phyloP scores from a whole-genome alignment of 2,888 invertebrate species.

The Dastarcus helophoroides region DNA sequence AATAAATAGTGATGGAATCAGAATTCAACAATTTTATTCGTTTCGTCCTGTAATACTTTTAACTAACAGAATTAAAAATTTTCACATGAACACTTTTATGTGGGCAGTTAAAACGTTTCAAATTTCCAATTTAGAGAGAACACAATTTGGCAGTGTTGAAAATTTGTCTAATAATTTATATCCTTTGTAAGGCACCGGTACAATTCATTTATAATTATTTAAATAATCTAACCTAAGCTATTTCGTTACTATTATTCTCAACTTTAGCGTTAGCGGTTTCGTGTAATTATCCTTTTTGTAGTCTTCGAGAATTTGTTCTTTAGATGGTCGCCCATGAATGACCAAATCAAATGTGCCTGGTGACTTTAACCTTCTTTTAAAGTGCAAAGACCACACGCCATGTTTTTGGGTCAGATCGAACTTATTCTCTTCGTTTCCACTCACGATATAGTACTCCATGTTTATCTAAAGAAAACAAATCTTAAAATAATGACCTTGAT shows the following conservation, averaged over 20 bases:
- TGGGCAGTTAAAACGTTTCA: neutral
- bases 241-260: slow-evolving; percentile 41
- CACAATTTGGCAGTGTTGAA: slow-evolving; percentile 2
- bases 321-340: slow-evolving; percentile 40
- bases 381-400: slow-evolving; percentile 49
- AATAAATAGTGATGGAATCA: neutral
- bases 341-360: slow-evolving; percentile 44
- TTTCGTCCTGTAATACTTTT: too few relatives aligned
- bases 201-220: too few relatives aligned
- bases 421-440: slow-evolving; percentile 45
- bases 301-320: slow-evolving; percentile 18
- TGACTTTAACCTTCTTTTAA: slow-evolving; percentile 42
- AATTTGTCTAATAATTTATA: too few relatives aligned
- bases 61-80: too few relatives aligned
- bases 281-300: slow-evolving; percentile 38
- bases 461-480: slow-evolving; percentile 23
- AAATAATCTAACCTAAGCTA: too few relatives aligned
- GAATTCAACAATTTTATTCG: neutral
- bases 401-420: slow-evolving; percentile 46
- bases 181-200: too few relatives aligned
- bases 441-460: slow-evolving; percentile 46
- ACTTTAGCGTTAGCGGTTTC: slow-evolving; percentile 42
- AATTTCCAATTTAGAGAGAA: too few relatives aligned
- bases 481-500: slow-evolving; percentile 2
- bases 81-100: too few relatives aligned